Evolutionary conservation across 1,140 invertebrate genomes (phyloP).

Genomic region (Lysiphlebus fabarum): DNA sequence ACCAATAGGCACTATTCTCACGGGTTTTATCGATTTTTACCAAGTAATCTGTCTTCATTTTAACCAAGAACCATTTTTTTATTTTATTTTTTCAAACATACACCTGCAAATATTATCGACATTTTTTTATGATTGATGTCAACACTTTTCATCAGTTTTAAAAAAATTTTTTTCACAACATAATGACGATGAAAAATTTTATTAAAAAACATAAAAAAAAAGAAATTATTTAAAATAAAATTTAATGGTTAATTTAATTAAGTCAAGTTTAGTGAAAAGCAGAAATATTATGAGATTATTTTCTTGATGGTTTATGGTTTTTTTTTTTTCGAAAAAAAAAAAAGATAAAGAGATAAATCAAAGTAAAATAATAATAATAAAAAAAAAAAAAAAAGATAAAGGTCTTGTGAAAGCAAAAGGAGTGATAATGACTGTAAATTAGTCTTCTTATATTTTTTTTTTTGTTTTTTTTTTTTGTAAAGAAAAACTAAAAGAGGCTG

Average conservation of each 20-base stretch:
- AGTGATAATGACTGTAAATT: too few species aligned
- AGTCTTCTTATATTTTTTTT: too few species aligned
- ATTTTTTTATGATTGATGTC: conserved; percentile 18
- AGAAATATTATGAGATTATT: too few species aligned
- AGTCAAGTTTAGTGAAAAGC: neutral
- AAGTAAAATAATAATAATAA: too few species aligned
- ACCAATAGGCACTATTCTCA: neutral
- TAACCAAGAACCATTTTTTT: neutral
- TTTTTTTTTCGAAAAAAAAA: too few species aligned
- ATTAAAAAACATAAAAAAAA: neutral
- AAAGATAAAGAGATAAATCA: too few species aligned
- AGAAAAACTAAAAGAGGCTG: too few species aligned
- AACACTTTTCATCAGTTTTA: neutral
- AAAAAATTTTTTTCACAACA: neutral
- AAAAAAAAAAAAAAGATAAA: too few species aligned
- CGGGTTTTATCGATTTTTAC: conserved; percentile 15
- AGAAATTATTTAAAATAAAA: conserved; percentile 1
- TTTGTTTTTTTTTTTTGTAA: too few species aligned
- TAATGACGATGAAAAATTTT: too few species aligned
- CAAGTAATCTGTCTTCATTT: conserved; percentile 20
- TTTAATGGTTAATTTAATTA: neutral
- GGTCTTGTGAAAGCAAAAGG: too few species aligned
- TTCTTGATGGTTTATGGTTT: too few species aligned
- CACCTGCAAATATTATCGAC: neutral
- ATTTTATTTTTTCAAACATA: neutral